Conservation (phyloP, 2,113 vertebrate species). For the Anarrhichthys ocellatus region DNA sequence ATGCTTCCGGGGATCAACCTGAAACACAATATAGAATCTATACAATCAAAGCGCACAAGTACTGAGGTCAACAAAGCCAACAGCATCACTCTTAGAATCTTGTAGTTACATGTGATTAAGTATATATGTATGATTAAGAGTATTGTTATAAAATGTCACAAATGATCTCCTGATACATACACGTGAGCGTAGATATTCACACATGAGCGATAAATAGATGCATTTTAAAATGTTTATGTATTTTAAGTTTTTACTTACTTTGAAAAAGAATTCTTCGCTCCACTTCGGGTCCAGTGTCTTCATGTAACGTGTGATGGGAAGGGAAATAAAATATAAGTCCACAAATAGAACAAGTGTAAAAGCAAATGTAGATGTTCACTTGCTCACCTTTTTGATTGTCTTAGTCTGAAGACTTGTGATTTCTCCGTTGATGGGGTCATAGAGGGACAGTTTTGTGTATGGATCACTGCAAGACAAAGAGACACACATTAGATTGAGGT, state of each 20-base stretch:
- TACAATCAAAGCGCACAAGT: slow-evolving; percentile 10
- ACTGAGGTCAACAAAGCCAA: neutral
- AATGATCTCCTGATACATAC: neutral
- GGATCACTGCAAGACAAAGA: slow-evolving; percentile 88
- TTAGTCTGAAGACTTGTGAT: slow-evolving; percentile 94
- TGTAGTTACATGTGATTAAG: neutral
- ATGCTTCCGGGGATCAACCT: slow-evolving; percentile 94
- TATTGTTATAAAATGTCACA: neutral
- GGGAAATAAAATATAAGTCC: slow-evolving; percentile 17
- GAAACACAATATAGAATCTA: slow-evolving; percentile 36
- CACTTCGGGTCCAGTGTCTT: slow-evolving; percentile 96
- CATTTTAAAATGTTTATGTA: slow-evolving; percentile 1
- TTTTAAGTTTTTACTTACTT: slow-evolving; percentile 85
- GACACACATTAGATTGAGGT: neutral
- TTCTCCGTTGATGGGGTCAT: slow-evolving; percentile 90
- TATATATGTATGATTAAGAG: neutral
- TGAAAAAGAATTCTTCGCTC: slow-evolving; percentile 95
- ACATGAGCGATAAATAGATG: neutral
- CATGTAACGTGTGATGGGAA: slow-evolving; percentile 16
- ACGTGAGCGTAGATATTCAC: neutral
- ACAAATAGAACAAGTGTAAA: neutral
- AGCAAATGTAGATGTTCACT: neutral
- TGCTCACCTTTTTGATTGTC: slow-evolving; percentile 93
- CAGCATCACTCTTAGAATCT: neutral
- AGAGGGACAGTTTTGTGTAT: slow-evolving; percentile 92